Conservation (phyloP, 2,888 invertebrate genomes). For the Danaus chrysippus region DNA sequence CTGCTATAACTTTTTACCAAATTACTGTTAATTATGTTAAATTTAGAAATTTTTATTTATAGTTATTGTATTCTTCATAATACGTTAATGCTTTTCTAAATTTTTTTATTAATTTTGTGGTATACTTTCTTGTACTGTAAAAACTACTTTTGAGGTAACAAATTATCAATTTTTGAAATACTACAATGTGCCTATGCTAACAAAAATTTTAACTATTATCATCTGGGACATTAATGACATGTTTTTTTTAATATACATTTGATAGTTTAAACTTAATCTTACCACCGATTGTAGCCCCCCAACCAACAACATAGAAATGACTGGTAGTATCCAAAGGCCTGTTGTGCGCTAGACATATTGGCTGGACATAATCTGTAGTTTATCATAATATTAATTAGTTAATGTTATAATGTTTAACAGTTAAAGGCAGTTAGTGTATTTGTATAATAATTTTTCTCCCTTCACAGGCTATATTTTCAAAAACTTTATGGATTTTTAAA, state of each 20-base stretch:
- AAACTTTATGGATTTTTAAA: too few relatives aligned
- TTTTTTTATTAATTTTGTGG: too few relatives aligned
- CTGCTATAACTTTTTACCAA: background rate
- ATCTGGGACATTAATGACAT: too few relatives aligned
- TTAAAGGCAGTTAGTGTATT: background rate
- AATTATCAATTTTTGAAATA: too few relatives aligned
- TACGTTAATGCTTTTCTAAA: too few relatives aligned
- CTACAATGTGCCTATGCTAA: constrained; percentile 12
- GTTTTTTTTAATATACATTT: too few relatives aligned
- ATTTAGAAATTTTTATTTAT: background rate
- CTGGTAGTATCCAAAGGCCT: constrained; percentile 55
- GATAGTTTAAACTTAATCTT: constrained; percentile 41
- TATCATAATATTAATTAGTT: constrained; percentile 18
- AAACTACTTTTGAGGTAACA: too few relatives aligned
- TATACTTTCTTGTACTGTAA: too few relatives aligned
- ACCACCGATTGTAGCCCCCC: constrained; percentile 80
- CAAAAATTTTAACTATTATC: constrained; percentile 30
- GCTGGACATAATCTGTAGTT: constrained; percentile 76
- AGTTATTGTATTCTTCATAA: too few relatives aligned
- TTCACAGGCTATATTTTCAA: too few relatives aligned
- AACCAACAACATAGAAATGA: constrained; percentile 79
- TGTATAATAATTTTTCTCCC: too few relatives aligned
- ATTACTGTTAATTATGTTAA: background rate
- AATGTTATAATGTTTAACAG: background rate
- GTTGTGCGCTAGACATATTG: constrained; percentile 75